Conservation (phyloP, 2,113 vertebrate species). For the Callionymus lyra region DNA sequence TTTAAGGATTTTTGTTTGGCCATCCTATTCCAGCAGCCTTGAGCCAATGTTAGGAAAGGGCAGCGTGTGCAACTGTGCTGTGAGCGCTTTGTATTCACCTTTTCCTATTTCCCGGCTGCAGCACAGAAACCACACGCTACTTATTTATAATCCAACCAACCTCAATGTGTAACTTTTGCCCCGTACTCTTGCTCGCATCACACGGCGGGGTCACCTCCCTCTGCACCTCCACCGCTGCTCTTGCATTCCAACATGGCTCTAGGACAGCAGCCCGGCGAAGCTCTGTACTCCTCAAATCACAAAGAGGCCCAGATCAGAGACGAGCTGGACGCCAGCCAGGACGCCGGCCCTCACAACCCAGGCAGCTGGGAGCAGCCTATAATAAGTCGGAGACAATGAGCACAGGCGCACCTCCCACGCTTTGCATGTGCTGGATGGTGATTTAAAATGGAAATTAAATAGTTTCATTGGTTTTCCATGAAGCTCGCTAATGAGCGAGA, state of each 20-base stretch:
- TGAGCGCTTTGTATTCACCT: constrained; percentile 62
- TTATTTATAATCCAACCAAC: constrained; percentile 73
- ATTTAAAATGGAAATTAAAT: constrained; percentile 51
- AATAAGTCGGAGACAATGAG: constrained; percentile 67
- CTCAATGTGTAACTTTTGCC: constrained; percentile 58
- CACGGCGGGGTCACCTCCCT: constrained; percentile 62
- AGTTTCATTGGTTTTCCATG: constrained; percentile 42
- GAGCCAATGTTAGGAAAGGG: constrained; percentile 52
- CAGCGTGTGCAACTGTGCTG: constrained; percentile 51
- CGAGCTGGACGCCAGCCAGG: constrained; percentile 62
- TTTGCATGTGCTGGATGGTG: constrained; percentile 56
- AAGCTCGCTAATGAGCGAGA: constrained; percentile 36
- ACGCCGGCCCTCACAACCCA: constrained; percentile 51
- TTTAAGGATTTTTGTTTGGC: constrained; percentile 31
- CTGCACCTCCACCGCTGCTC: constrained; percentile 58
- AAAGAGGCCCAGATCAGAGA: constrained; percentile 66
- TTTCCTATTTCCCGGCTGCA: constrained; percentile 47
- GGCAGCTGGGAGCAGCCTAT: constrained; percentile 64
- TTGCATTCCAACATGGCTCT: constrained; percentile 69
- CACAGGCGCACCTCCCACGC: constrained; percentile 58
- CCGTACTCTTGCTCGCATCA: constrained; percentile 58
- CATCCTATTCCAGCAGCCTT: constrained; percentile 53
- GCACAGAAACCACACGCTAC: constrained; percentile 51
- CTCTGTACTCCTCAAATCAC: constrained; percentile 58
- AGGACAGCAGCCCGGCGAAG: constrained; percentile 66